These are phyloP conservation scores for Meteorus sp. DNA, from an alignment of 1,140 invertebrate species.

Conservation along the genomic window DNA sequence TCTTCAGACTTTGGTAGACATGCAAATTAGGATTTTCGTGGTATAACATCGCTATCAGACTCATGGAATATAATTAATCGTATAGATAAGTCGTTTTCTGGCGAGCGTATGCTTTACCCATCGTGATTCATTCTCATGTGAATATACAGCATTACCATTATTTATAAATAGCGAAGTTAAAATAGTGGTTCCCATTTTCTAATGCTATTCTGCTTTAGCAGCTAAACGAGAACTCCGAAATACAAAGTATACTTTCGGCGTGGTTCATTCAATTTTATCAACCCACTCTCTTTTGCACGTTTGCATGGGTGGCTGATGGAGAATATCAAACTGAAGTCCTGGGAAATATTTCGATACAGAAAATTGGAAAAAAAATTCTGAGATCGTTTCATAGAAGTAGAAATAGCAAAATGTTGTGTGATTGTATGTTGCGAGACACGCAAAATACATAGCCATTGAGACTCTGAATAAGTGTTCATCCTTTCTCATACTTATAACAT, in stretches of 20 bases:
- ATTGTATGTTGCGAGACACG: neutral
- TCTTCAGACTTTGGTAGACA: constrained; percentile 37
- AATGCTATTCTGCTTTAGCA: too few species aligned
- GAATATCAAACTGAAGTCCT: neutral
- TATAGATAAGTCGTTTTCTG: neutral
- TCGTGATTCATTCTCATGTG: too few species aligned
- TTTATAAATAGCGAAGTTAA: neutral
- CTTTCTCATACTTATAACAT: too few species aligned
- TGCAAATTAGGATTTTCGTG: constrained; percentile 43
- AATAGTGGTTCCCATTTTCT: too few species aligned
- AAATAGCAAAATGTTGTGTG: neutral
- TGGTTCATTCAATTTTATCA: too few species aligned
- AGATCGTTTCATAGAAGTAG: neutral
- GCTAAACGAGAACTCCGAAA: too few species aligned
- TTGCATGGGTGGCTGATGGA: too few species aligned
- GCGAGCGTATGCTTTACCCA: too few species aligned
- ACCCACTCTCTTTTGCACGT: too few species aligned
- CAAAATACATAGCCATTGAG: neutral
- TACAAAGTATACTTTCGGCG: too few species aligned
- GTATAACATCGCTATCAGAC: neutral
- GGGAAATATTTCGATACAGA: too few species aligned
- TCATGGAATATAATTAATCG: constrained; percentile 13
- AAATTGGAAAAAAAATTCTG: neutral
- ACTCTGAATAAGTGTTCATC: neutral
- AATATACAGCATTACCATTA: neutral